These are phyloP conservation scores for Orestias chungarensis DNA, from an alignment of 2,797 vertebrate genomes.

Conservation along the genomic window DNA sequence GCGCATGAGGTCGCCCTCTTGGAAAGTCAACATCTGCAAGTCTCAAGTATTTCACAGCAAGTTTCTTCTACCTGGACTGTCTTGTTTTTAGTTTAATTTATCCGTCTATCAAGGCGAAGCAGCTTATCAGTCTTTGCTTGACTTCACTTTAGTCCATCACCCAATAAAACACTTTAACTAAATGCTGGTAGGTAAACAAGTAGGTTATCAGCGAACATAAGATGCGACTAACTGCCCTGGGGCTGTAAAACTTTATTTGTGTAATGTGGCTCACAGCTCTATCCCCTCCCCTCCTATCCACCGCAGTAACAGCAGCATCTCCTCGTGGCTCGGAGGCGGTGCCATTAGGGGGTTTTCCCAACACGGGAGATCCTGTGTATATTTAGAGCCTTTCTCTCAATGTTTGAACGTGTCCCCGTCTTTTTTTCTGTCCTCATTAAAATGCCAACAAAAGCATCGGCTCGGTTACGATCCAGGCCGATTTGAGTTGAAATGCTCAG, in stretches of 20 bases:
- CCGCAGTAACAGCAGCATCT: conserved; percentile 57
- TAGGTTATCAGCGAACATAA: conserved; percentile 7
- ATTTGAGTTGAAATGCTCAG: neutral
- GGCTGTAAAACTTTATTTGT: conserved; percentile 33
- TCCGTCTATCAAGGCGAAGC: too few relatives aligned
- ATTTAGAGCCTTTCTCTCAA: conserved; percentile 47
- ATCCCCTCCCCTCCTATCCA: conserved; percentile 65
- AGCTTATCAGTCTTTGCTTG: too few relatives aligned
- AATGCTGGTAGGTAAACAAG: neutral
- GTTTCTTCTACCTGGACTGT: too few relatives aligned
- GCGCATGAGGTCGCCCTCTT: too few relatives aligned
- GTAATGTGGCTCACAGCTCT: conserved; percentile 18
- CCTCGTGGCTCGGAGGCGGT: conserved; percentile 53
- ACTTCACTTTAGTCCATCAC: too few relatives aligned
- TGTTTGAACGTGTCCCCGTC: conserved; percentile 27
- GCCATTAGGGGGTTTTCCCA: conserved; percentile 65
- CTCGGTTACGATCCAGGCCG: too few relatives aligned
- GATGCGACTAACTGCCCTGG: conserved; percentile 8
- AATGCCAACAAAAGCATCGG: neutral
- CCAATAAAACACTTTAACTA: neutral
- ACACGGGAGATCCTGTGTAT: conserved; percentile 62
- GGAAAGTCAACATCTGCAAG: too few relatives aligned
- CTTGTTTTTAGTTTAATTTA: too few relatives aligned
- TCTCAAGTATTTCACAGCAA: too few relatives aligned
- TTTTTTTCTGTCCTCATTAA: neutral